Evolutionary conservation across 2,888 invertebrate genomes (phyloP), one percentile per base, ranked within the genome.

Genomic region (Amphimallon solstitiale): DNA sequence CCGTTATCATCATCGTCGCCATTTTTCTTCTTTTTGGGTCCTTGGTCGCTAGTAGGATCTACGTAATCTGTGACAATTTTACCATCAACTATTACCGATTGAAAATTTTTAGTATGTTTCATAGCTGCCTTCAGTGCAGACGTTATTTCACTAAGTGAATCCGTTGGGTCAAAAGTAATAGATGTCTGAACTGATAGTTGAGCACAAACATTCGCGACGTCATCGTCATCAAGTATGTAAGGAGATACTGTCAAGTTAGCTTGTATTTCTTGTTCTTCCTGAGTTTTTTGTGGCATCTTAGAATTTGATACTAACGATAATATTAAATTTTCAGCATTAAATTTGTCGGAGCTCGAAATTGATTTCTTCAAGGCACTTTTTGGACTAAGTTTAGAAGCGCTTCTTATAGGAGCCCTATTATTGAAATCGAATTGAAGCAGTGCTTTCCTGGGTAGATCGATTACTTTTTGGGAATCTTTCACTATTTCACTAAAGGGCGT

Each of bases 211-310:
- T 63, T 70, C 12, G 76, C 77, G n/a, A 73, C 67, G 40, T 70
- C 68, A 12, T 73, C 71, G n/a, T 66, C 45, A 9, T 73, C 70
- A 12, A 77, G 66, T 35, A 77, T 61, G 61, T 74, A 72, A 5
- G 78, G 78, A 10, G 61, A 46, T 4, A 77, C 78, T 2, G 61
- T 70, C 2, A 78, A 49, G 48, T 61, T 60, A 0, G 77, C 77
- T 71, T 77, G 76, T 3, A 64, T 66, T 29, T 66, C 70, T 56
- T 29, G 17, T 5, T 72, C 69, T 12, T 52, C 45, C 29, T 29
- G 15, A 23, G 35, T 12, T 52, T 54, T 61, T 5, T 29, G 29
- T 10, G 35, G 23, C 62, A 66, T 62, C 54, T 52, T 49, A 0
- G 37, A 9, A n/a, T n/a, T n/a, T n/a, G n/a, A n/a, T n/a, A n/a